Evolutionary conservation across 1,140 invertebrate species (phyloP).

Genomic region (Pemphigus obesinymphae): DNA sequence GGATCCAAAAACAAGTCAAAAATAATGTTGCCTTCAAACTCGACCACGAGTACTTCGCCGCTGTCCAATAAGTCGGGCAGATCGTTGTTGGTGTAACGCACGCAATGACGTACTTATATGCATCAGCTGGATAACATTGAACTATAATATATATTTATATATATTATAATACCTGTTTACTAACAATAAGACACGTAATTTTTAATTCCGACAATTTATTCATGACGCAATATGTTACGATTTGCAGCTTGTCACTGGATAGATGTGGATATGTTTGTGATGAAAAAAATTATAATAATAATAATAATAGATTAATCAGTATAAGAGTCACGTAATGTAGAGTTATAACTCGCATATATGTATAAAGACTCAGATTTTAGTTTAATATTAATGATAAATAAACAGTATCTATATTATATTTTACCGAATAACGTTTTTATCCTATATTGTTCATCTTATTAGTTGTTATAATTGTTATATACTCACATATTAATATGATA

Average conservation of each 20-base stretch:
- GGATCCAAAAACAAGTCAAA: slow-evolving; percentile 24
- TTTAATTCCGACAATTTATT: background rate
- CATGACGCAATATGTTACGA: background rate
- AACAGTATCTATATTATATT: no score
- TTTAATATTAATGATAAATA: no score
- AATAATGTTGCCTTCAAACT: slow-evolving; percentile 20
- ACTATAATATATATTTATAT: no score
- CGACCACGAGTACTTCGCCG: background rate
- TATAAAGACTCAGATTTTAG: no score
- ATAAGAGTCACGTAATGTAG: background rate
- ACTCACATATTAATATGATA: no score
- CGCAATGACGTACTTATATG: no score
- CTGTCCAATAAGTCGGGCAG: background rate
- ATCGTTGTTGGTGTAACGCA: background rate
- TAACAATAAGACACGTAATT: background rate
- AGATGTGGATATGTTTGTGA: background rate
- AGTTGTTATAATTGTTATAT: no score
- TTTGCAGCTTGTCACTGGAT: background rate
- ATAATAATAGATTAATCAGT: background rate
- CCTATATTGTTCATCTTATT: no score
- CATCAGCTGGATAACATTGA: background rate
- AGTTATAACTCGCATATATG: background rate
- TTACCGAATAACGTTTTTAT: no score
- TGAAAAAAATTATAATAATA: background rate
- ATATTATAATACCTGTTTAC: background rate